Evolutionary conservation across 2,113 vertebrate species (phyloP).

Genomic region (Gadus chalcogrammus): DNA sequence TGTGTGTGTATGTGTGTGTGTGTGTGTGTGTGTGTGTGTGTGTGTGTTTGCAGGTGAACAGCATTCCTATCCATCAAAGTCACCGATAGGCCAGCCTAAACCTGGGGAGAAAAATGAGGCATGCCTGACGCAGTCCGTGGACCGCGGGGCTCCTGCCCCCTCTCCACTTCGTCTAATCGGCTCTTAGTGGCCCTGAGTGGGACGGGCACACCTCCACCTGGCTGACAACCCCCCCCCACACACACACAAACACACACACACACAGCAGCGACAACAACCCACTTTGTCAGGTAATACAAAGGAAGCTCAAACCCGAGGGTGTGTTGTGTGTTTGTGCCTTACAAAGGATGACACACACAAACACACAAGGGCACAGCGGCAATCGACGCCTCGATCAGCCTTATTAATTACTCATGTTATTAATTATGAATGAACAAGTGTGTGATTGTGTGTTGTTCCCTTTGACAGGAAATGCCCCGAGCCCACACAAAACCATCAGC

Average conservation of each 20-base stretch:
- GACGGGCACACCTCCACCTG: slow-evolving; percentile 50
- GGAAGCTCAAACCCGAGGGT: too few species aligned
- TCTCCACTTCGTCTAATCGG: slow-evolving; percentile 64
- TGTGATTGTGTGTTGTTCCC: too few species aligned
- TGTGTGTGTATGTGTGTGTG: neutral
- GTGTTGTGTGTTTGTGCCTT: too few species aligned
- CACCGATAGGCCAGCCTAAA: slow-evolving; percentile 58
- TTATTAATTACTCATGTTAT: too few species aligned
- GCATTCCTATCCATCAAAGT: slow-evolving; percentile 76
- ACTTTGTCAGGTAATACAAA: too few species aligned
- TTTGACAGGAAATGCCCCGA: too few species aligned
- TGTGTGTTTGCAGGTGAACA: slow-evolving; percentile 36
- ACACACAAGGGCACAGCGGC: too few species aligned
- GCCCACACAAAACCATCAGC: too few species aligned
- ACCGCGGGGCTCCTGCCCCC: slow-evolving; percentile 47
- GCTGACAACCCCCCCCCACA: neutral
- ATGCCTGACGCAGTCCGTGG: slow-evolving; percentile 41
- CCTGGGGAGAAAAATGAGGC: slow-evolving; percentile 63
- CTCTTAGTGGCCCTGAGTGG: slow-evolving; percentile 44
- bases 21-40: slow-evolving; percentile 24
- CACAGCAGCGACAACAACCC: neutral
- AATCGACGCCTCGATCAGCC: too few species aligned
- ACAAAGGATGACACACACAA: too few species aligned
- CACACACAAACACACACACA: neutral
- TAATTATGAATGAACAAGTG: too few species aligned